These are phyloP conservation scores for Trileptium ribeirensis DNA, from an alignment of 2,888 invertebrate species.

Conservation along the genomic window DNA sequence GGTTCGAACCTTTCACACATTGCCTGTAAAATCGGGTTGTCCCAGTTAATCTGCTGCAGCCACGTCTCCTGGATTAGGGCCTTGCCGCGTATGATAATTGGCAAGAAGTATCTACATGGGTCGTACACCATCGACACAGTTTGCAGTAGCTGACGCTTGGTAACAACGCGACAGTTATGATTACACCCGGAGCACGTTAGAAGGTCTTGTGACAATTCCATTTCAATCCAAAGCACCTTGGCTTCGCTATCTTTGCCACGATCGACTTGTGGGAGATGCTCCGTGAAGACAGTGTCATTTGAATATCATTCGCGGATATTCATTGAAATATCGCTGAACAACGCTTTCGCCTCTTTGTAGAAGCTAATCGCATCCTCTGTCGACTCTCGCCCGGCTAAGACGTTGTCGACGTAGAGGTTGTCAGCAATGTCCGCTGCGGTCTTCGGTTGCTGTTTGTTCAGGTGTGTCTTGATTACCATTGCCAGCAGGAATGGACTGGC, in stretches of 20 bases:
- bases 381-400: neutral
- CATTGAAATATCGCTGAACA: conserved; percentile 24
- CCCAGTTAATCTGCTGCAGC: conserved; percentile 15
- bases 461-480: conserved; percentile 13
- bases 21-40: neutral
- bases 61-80: conserved; percentile 22
- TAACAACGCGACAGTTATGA: neutral
- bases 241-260: neutral
- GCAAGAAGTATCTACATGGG: conserved; percentile 24
- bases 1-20: neutral
- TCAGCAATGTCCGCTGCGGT: neutral
- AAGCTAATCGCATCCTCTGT: neutral
- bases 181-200: neutral
- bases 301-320: conserved; percentile 30
- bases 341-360: neutral
- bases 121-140: conserved; percentile 25
- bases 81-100: conserved; percentile 16
- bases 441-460: neutral
- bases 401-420: conserved; percentile 32
- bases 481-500: conserved; percentile 29
- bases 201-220: neutral
- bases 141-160: conserved; percentile 23
- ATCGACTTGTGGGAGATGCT: neutral
- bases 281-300: neutral
- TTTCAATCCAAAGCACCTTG: neutral